phyloP scores from a whole-genome alignment of 2,113 vertebrate species.

The Boulengeromyrus knoepffleri region DNA sequence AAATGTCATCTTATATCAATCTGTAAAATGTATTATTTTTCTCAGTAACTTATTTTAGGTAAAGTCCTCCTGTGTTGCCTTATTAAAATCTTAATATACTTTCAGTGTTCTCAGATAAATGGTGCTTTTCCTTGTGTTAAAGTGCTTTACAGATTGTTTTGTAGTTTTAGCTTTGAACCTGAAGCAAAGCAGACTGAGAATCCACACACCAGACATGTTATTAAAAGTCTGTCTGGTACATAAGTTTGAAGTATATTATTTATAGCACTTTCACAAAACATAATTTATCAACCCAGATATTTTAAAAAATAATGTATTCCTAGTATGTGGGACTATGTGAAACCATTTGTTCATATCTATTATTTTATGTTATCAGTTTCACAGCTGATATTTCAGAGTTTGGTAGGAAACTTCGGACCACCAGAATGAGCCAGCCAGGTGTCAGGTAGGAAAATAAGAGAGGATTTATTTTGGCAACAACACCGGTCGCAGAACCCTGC shows the following conservation, averaged over 20 bases:
- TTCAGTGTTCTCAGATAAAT: neutral
- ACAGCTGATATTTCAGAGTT: neutral
- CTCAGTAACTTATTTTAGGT: neutral
- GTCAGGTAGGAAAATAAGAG: slow-evolving; percentile 36
- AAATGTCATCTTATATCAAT: neutral
- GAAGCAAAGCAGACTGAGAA: neutral
- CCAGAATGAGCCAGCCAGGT: slow-evolving; percentile 9
- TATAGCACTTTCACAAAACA: neutral
- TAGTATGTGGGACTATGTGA: neutral
- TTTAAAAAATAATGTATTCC: neutral
- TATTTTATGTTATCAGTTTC: neutral
- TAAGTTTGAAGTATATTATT: neutral
- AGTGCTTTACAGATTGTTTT: neutral
- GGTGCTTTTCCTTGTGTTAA: neutral
- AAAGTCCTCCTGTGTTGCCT: neutral
- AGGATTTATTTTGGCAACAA: slow-evolving; percentile 41
- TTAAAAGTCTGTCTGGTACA: neutral
- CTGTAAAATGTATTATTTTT: neutral
- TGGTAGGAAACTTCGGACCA: neutral
- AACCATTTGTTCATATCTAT: neutral
- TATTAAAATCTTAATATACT: neutral
- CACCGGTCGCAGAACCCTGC: slow-evolving; percentile 32
- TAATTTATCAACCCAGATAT: neutral
- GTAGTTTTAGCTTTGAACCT: neutral
- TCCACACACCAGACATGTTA: neutral